phyloP scores from a whole-genome alignment of 2,113 vertebrate species.

The Siphamia tubifer region DNA sequence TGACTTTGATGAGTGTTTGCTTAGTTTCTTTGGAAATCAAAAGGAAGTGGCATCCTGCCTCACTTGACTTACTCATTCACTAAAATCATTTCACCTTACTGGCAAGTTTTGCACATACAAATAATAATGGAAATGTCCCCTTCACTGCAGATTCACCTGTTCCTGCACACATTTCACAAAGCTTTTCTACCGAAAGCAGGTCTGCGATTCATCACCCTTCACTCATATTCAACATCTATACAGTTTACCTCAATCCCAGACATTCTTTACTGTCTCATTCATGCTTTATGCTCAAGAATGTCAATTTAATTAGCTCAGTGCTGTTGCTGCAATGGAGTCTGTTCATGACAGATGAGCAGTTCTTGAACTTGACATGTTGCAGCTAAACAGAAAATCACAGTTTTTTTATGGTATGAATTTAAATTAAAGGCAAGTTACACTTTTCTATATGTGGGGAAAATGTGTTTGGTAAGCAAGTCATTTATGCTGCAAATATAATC shows the following conservation, averaged over 20 bases:
- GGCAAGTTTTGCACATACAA: not conserved
- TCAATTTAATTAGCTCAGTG: slow-evolving; percentile 43
- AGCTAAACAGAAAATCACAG: not conserved
- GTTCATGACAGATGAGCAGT: slow-evolving; percentile 26
- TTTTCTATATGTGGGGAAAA: too few relatives aligned
- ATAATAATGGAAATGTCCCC: not conserved
- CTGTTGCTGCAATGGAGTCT: not conserved
- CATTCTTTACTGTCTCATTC: slow-evolving; percentile 11
- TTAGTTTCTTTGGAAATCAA: not conserved
- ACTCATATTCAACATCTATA: not conserved
- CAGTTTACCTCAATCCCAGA: slow-evolving; percentile 3
- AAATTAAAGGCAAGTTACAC: too few relatives aligned
- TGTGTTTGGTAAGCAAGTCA: too few relatives aligned
- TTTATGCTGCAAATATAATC: too few relatives aligned
- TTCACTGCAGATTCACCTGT: not conserved
- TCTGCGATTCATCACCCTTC: slow-evolving; percentile 32
- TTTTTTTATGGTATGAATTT: too few relatives aligned
- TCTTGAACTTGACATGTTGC: slow-evolving; percentile 15
- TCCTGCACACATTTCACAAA: not conserved
- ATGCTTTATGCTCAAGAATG: slow-evolving; percentile 6
- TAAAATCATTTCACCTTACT: not conserved
- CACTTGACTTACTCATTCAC: not conserved
- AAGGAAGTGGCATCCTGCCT: not conserved
- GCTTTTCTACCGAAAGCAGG: slow-evolving; percentile 13
- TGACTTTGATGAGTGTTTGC: too few relatives aligned